A percentile compares a stretch with the other conserved stretches of the same genome.
These are phyloP conservation scores for Buathra laborator DNA, from an alignment of 2,888 invertebrate species.

Conservation along the genomic window DNA sequence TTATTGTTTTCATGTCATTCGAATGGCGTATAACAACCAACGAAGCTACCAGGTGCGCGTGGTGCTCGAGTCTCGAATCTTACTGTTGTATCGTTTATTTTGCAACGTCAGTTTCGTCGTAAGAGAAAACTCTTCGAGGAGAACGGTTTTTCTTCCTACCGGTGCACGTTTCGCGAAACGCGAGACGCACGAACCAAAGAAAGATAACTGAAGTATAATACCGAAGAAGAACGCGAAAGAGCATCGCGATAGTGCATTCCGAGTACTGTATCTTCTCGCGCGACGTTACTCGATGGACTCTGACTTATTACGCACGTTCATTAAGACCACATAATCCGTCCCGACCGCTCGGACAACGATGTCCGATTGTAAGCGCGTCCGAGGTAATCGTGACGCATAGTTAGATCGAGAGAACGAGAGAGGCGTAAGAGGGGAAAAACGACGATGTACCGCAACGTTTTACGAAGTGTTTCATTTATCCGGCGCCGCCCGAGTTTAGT, in stretches of 20 bases:
- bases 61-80: neutral
- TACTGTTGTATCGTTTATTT: neutral
- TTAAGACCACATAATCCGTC: conserved; percentile 30
- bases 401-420: neutral
- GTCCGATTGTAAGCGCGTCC: conserved; percentile 2
- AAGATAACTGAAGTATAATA: neutral
- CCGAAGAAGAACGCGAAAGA: conserved; percentile 3
- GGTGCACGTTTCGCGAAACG: conserved; percentile 36
- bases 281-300: conserved; percentile 34
- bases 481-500: conserved; percentile 42
- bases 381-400: conserved; percentile 21
- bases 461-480: conserved; percentile 43
- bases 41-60: neutral
- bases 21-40: neutral
- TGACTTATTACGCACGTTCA: conserved; percentile 39
- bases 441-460: conserved; percentile 30
- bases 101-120: conserved; percentile 19
- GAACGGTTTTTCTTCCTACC: conserved; percentile 13
- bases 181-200: neutral
- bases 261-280: conserved; percentile 29
- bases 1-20: neutral
- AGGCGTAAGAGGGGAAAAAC: neutral
- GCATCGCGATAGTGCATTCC: conserved; percentile 18
- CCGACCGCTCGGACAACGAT: conserved; percentile 22
- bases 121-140: neutral